These are phyloP conservation scores for Lasioglossum zephyrum DNA, from an alignment of 2,888 invertebrate species.

Conservation along the genomic window DNA sequence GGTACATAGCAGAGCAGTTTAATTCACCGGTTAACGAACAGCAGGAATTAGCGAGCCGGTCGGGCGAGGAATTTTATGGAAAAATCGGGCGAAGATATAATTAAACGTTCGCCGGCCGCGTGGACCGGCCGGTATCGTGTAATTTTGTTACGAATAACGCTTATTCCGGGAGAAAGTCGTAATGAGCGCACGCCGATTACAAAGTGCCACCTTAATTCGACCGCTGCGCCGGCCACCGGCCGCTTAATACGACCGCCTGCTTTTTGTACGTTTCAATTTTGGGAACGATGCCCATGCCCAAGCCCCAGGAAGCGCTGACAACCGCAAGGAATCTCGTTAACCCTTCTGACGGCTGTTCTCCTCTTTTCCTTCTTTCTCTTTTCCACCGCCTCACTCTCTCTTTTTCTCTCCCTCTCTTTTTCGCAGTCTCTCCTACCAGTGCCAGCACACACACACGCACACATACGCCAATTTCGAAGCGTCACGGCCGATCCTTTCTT, in stretches of 20 bases:
- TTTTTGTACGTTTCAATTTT: conserved; percentile 45
- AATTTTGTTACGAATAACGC: conserved; percentile 41
- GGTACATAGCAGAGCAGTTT: conserved; percentile 7
- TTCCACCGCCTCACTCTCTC: neutral
- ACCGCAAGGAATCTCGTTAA: conserved; percentile 41
- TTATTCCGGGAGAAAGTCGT: conserved; percentile 35
- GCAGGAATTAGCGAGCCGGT: conserved; percentile 22
- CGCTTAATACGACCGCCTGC: neutral
- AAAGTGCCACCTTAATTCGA: conserved; percentile 40
- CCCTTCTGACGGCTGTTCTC: conserved; percentile 5
- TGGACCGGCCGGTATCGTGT: conserved; percentile 13
- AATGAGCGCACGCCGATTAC: conserved; percentile 37
- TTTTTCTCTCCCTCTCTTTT: neutral
- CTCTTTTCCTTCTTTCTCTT: neutral
- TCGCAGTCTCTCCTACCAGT: neutral
- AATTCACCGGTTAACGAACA: conserved; percentile 38
- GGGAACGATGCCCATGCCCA: conserved; percentile 26
- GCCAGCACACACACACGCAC: neutral
- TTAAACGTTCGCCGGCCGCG: conserved; percentile 28
- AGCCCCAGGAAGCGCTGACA: conserved; percentile 23
- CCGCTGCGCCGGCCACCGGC: conserved; percentile 22
- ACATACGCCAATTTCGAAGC: neutral
- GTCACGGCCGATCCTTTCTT: neutral
- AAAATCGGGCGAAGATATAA: conserved; percentile 28
- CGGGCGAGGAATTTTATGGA: conserved; percentile 29